Evolutionary conservation across 2,888 invertebrate species (phyloP).

Genomic region (Rhaphigaster nebulosa): DNA sequence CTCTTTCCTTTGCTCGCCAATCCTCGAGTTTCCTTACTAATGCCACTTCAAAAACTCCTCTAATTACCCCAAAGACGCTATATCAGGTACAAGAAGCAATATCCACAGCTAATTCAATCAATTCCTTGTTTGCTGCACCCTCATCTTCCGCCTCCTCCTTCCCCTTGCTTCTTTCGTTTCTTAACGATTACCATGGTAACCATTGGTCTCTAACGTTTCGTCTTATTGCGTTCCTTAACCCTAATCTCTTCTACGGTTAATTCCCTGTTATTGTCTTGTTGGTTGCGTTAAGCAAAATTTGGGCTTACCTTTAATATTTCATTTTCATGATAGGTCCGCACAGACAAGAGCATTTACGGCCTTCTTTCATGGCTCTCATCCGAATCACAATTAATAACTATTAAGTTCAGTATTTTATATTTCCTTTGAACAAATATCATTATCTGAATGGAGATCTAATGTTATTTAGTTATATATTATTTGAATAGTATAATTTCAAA

Average conservation of each 20-base stretch:
- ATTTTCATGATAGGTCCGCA: too few relatives aligned
- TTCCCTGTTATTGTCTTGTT: background rate
- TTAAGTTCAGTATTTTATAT: too few relatives aligned
- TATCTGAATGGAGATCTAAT: too few relatives aligned
- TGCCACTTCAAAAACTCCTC: constrained; percentile 1
- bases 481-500: too few relatives aligned
- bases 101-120: constrained; percentile 43
- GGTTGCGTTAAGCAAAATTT: too few relatives aligned
- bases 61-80: constrained; percentile 35
- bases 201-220: background rate
- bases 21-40: background rate
- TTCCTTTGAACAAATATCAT: too few relatives aligned
- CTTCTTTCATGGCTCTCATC: too few relatives aligned
- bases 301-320: too few relatives aligned
- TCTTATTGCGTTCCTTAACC: background rate
- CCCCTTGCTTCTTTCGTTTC: background rate
- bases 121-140: constrained; percentile 40
- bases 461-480: too few relatives aligned
- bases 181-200: background rate
- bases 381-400: too few relatives aligned
- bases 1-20: constrained; percentile 14
- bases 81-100: constrained; percentile 16
- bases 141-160: background rate
- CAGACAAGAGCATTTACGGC: too few relatives aligned
- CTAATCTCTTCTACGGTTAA: background rate